Conservation (phyloP, 2,113 vertebrate species). For the Nibea coibor region DNA sequence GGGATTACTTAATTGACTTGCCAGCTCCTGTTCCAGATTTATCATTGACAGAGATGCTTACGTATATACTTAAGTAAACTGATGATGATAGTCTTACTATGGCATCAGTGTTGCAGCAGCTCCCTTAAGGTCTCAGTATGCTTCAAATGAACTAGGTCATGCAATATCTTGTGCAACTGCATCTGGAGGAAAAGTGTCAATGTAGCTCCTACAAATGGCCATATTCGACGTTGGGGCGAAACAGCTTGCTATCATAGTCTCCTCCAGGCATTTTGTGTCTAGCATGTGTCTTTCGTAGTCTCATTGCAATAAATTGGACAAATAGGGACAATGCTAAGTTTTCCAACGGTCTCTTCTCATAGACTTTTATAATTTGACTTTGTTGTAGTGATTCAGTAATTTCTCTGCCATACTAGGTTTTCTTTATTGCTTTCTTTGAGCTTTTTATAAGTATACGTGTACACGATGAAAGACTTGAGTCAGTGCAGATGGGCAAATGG, state of each 20-base stretch:
- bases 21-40: not conserved
- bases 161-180: not conserved
- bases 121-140: not conserved
- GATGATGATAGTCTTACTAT: not conserved
- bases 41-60: not conserved
- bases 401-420: not conserved
- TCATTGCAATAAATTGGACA: no score
- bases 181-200: not conserved
- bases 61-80: not conserved
- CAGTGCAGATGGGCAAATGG: not conserved
- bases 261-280: not conserved
- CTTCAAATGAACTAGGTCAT: not conserved
- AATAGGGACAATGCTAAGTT: not conserved
- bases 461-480: not conserved
- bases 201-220: not conserved
- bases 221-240: not conserved
- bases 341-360: not conserved
- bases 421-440: not conserved
- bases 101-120: not conserved
- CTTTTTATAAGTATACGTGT: not conserved
- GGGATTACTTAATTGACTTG: not conserved
- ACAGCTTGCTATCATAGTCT: not conserved
- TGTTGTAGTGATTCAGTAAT: not conserved
- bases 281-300: not conserved
- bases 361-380: not conserved